These are phyloP conservation scores for Eueremaeus valkanovi DNA, from an alignment of 2,888 invertebrate genomes.

Conservation along the genomic window DNA sequence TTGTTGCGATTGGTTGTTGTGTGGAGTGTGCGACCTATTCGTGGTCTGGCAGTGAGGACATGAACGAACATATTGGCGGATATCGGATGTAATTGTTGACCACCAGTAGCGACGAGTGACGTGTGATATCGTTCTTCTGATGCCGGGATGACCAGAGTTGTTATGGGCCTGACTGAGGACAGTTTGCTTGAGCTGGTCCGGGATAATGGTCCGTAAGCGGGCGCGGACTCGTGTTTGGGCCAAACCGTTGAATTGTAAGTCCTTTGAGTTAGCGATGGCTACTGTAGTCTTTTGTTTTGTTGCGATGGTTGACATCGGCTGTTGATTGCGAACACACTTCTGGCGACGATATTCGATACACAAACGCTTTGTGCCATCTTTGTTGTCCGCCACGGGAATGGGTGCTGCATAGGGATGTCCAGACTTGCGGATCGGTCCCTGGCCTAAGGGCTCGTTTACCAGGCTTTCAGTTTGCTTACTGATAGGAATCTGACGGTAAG, in stretches of 20 bases:
- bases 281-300: not conserved
- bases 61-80: not conserved
- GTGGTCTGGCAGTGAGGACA: not conserved
- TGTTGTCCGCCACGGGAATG: not conserved
- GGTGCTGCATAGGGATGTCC: not conserved
- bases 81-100: not conserved
- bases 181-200: not conserved
- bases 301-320: constrained; percentile 45
- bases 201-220: not conserved
- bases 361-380: not conserved
- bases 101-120: not conserved
- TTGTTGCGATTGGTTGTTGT: not conserved
- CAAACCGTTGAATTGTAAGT: not conserved
- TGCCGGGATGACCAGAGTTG: too few species aligned
- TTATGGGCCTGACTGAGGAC: not conserved
- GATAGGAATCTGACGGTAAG: too few species aligned
- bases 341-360: constrained; percentile 2
- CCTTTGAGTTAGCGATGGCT: not conserved
- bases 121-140: not conserved
- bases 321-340: constrained; percentile 45
- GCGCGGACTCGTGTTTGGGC: not conserved
- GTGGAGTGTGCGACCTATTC: not conserved
- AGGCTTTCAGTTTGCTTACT: too few species aligned
- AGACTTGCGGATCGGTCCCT: not conserved
- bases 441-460: too few species aligned